Evolutionary conservation across 2,888 invertebrate genomes (phyloP).

Genomic region (Platerodrilus igneus): DNA sequence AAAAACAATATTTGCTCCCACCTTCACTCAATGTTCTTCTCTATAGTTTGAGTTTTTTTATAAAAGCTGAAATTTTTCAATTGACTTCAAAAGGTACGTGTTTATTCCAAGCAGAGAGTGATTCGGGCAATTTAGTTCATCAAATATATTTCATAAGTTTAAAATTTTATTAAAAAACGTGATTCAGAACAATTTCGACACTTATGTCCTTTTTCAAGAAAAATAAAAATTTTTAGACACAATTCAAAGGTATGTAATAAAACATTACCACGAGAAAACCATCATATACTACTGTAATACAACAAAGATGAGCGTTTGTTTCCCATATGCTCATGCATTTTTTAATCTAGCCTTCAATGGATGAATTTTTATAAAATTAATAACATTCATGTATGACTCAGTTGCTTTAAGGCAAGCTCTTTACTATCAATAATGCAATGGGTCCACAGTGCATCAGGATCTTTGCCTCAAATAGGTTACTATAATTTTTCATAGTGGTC

Average conservation of each 20-base stretch:
- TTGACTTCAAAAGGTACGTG: too few species aligned
- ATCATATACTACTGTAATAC: constrained; percentile 11
- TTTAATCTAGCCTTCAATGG: constrained; percentile 4
- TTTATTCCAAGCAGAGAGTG: background rate
- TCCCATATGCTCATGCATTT: constrained; percentile 10
- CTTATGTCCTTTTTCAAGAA: constrained; percentile 9
- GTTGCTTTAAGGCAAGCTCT: background rate
- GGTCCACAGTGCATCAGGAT: constrained; percentile 1
- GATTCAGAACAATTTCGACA: background rate
- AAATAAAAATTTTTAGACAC: constrained; percentile 17
- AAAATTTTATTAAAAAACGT: constrained; percentile 4
- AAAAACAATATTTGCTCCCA: constrained; percentile 1
- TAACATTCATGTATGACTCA: background rate
- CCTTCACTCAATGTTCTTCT: too few species aligned
- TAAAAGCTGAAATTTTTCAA: constrained; percentile 6
- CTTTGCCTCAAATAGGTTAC: too few species aligned
- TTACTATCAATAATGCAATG: too few species aligned
- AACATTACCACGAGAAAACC: constrained; percentile 19
- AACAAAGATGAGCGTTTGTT: constrained; percentile 6
- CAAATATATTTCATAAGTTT: constrained; percentile 1
- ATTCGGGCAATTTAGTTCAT: too few species aligned
- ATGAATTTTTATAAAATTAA: constrained; percentile 5
- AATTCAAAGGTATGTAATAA: constrained; percentile 19
- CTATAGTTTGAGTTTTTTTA: constrained; percentile 2
- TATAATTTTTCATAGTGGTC: too few species aligned